Evolutionary conservation across 2,797 vertebrate species (phyloP).

Genomic region (Pelochelys cantorii): DNA sequence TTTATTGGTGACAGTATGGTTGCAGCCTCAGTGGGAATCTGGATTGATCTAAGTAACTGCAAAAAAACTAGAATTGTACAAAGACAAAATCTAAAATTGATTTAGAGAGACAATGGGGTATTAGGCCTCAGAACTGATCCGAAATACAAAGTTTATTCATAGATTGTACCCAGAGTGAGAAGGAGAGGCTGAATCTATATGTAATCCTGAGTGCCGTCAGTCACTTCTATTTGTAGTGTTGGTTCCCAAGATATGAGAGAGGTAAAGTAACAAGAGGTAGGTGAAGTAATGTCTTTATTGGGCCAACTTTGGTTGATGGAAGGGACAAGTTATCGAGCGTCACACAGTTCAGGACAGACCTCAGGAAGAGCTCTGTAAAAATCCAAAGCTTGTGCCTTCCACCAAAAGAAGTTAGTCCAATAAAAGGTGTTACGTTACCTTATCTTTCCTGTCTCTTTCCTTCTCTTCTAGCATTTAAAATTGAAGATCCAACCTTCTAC

Average conservation of each 20-base stretch:
- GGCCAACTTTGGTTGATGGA: not conserved
- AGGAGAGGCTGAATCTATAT: not conserved
- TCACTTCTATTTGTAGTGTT: not conserved
- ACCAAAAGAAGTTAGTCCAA: not conserved
- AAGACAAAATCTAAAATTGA: not conserved
- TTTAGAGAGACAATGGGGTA: not conserved
- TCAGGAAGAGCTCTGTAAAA: not conserved
- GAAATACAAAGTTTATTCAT: not conserved
- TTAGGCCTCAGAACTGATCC: not conserved
- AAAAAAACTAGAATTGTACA: not conserved
- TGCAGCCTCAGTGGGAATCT: not conserved
- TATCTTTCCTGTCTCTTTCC: not conserved
- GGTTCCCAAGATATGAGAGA: not conserved
- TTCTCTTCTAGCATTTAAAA: not conserved
- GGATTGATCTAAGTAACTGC: not conserved
- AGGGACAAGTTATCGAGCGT: not conserved
- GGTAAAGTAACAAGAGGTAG: not conserved
- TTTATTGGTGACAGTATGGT: not conserved
- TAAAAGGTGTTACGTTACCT: not conserved
- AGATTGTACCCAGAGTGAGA: not conserved
- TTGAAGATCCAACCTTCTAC: not conserved
- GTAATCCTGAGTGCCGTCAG: not conserved
- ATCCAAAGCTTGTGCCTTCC: not conserved
- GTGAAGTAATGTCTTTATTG: not conserved
- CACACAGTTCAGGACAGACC: not conserved